Evolutionary conservation across 2,797 vertebrate species (phyloP).

Genomic region (Acomys russatus): DNA sequence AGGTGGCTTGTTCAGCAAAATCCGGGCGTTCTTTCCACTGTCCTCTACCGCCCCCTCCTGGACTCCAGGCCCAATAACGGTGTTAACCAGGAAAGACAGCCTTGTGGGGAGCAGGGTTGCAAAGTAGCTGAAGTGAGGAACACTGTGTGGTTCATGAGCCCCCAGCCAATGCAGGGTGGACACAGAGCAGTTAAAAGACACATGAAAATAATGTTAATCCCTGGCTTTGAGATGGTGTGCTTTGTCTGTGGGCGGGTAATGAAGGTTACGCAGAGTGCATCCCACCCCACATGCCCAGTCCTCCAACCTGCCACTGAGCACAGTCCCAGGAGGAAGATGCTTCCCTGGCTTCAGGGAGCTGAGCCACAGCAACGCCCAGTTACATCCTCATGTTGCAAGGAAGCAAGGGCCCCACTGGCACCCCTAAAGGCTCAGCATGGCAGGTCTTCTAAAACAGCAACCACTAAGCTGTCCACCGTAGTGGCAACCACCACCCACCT

Average conservation of each 20-base stretch:
- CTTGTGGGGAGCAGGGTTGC: rapidly evolving
- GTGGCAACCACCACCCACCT: neutral
- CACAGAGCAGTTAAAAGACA: neutral
- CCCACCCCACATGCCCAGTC: neutral
- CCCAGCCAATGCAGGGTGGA: neutral
- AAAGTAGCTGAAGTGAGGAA: neutral
- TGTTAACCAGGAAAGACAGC: rapidly evolving
- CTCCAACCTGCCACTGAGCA: rapidly evolving
- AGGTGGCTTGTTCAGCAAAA: rapidly evolving
- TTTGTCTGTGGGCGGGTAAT: neutral
- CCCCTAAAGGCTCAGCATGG: neutral
- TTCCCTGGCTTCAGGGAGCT: too few species aligned
- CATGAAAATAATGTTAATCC: neutral
- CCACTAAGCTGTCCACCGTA: neutral
- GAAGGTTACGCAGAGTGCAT: rapidly evolving
- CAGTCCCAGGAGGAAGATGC: rapidly evolving
- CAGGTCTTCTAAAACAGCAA: neutral
- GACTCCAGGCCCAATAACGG: neutral
- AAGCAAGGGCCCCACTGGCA: rapidly evolving
- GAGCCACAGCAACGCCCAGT: neutral
- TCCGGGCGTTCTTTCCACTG: neutral
- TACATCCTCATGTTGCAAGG: neutral
- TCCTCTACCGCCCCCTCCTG: constrained; percentile 89
- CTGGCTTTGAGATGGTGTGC: neutral
- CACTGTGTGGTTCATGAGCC: rapidly evolving